Percentiles rank a stretch among this genome's conserved stretches.
These are phyloP conservation scores for Hassar affinis DNA, from an alignment of 2,113 vertebrate genomes.

Conservation along the genomic window DNA sequence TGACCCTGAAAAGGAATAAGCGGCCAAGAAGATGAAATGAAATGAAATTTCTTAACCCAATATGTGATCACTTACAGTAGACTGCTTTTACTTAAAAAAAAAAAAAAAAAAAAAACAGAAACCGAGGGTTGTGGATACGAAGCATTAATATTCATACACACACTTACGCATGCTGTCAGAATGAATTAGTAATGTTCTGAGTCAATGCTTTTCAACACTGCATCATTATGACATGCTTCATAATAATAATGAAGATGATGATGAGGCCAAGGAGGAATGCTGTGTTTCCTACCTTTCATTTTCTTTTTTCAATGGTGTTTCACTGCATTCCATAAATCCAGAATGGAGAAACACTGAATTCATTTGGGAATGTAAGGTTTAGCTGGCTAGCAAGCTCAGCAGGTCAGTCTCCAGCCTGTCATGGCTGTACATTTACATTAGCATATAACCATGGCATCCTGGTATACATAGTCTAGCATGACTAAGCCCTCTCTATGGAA, in stretches of 20 bases:
- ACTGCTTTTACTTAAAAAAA: too few relatives aligned
- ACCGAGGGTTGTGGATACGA: not conserved
- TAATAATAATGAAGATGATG: conserved; percentile 17
- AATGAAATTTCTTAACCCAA: too few relatives aligned
- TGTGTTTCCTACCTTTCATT: not conserved
- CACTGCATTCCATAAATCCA: not conserved
- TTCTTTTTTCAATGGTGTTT: conserved; percentile 8
- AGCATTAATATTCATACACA: conserved; percentile 3
- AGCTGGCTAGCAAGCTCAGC: not conserved
- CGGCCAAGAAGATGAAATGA: too few relatives aligned
- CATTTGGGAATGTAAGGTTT: not conserved
- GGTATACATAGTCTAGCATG: not conserved
- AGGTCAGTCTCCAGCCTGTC: not conserved
- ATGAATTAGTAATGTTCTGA: conserved; percentile 24
- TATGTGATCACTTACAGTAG: too few relatives aligned
- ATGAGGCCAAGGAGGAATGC: not conserved
- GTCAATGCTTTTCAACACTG: conserved; percentile 10
- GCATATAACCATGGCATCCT: not conserved
- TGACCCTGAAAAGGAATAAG: too few relatives aligned
- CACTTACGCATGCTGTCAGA: not conserved
- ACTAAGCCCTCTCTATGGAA: not conserved
- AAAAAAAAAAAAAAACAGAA: too few relatives aligned
- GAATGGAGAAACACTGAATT: not conserved
- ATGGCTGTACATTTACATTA: not conserved
- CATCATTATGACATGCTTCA: not conserved